Percentiles rank a stretch among this genome's conserved stretches.
phyloP scores from a whole-genome alignment of 2,888 invertebrate species.

The Tetramorium bicarinatum region DNA sequence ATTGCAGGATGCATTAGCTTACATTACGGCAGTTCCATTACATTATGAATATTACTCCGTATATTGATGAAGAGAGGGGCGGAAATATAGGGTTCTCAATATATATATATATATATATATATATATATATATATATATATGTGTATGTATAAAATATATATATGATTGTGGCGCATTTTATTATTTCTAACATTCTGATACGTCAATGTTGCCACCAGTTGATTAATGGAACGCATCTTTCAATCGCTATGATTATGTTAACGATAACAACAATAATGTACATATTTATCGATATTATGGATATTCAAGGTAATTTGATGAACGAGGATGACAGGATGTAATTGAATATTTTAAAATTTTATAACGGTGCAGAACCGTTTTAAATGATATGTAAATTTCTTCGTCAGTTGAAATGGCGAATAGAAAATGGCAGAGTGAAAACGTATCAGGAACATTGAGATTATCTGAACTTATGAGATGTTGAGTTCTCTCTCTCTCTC shows the following conservation, averaged over 20 bases:
- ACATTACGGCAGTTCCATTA: slow-evolving; percentile 77
- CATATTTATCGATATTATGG: slow-evolving; percentile 17
- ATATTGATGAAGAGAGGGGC: slow-evolving; percentile 71
- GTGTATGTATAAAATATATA: background rate
- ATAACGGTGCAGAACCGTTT: slow-evolving; percentile 1
- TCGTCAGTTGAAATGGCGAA: slow-evolving; percentile 10
- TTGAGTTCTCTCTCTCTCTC: slow-evolving; percentile 13
- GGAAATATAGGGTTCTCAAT: slow-evolving; percentile 40
- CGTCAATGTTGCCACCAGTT: slow-evolving; percentile 46
- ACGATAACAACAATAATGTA: slow-evolving; percentile 30
- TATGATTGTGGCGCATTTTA: slow-evolving; percentile 60
- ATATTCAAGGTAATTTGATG: slow-evolving; percentile 23
- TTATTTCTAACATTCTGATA: slow-evolving; percentile 71
- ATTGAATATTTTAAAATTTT: slow-evolving; percentile 22
- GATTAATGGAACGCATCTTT: slow-evolving; percentile 34
- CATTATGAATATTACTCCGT: slow-evolving; percentile 77
- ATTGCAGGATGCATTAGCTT: slow-evolving; percentile 78
- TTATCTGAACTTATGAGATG: slow-evolving; percentile 59
- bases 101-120: background rate
- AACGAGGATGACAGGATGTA: background rate
- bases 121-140: background rate
- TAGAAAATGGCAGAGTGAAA: slow-evolving; percentile 38
- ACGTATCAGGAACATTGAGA: slow-evolving; percentile 48
- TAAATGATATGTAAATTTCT: slow-evolving; percentile 37
- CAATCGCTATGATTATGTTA: slow-evolving; percentile 33